phyloP scores from a whole-genome alignment of 2,113 vertebrate species.

The Oreochromis niloticus region DNA sequence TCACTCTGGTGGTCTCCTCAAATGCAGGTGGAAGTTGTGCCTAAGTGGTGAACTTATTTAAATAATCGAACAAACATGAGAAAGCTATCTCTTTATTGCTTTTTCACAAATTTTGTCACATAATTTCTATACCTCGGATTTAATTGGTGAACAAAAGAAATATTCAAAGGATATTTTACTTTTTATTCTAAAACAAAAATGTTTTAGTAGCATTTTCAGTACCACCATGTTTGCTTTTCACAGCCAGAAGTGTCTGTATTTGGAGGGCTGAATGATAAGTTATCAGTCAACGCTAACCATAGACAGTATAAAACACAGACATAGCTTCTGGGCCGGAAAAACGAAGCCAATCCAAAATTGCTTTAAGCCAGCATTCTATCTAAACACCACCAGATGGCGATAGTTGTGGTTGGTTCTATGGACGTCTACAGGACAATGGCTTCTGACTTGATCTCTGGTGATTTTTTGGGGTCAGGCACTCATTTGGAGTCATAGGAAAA shows the following conservation, averaged over 20 bases:
- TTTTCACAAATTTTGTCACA: not conserved
- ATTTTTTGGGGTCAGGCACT: not conserved
- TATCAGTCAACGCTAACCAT: not conserved
- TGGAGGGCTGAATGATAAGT: not conserved
- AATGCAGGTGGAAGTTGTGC: not conserved
- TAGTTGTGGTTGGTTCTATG: not conserved
- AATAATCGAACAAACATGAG: not conserved
- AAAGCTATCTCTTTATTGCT: not conserved
- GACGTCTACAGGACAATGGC: not conserved
- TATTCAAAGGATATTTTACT: not conserved
- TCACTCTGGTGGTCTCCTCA: not conserved
- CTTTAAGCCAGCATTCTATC: not conserved
- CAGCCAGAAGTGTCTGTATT: not conserved
- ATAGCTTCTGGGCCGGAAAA: not conserved
- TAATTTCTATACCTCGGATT: not conserved
- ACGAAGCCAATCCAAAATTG: not conserved
- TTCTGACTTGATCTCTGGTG: not conserved
- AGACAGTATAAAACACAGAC: not conserved
- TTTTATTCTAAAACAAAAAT: not conserved
- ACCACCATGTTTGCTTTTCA: not conserved
- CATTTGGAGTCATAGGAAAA: not conserved
- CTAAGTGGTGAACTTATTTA: not conserved
- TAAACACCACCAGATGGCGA: not conserved
- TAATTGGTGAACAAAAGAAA: not conserved
- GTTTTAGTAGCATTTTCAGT: not conserved